phyloP scores from a whole-genome alignment of 2,797 vertebrate species.

The Microcaecilia unicolor region DNA sequence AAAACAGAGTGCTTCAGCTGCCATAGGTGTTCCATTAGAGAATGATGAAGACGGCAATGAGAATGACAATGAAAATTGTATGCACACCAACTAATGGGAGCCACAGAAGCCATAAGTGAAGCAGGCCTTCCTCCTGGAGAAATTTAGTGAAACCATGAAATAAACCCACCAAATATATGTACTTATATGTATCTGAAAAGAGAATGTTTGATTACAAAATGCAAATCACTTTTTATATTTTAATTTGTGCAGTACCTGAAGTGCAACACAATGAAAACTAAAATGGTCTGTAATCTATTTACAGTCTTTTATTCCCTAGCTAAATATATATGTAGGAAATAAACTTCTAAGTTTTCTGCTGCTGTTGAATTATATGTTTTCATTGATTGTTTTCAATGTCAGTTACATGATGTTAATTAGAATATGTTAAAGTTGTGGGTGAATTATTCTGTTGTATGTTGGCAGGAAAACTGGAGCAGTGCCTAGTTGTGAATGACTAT shows the following conservation, averaged over 20 bases:
- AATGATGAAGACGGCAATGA: constrained; percentile 87
- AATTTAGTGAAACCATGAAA: constrained; percentile 38
- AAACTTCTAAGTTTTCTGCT: constrained; percentile 64
- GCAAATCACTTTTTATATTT: constrained; percentile 64
- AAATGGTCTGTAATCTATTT: constrained; percentile 65
- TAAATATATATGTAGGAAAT: constrained; percentile 62
- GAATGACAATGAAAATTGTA: constrained; percentile 79
- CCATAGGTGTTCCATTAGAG: constrained; percentile 63
- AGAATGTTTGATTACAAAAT: constrained; percentile 63
- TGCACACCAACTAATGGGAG: constrained; percentile 86
- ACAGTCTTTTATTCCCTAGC: constrained; percentile 65
- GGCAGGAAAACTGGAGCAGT: constrained; percentile 53
- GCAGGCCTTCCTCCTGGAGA: constrained; percentile 55
- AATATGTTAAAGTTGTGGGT: constrained; percentile 51
- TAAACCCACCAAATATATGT: constrained; percentile 49
- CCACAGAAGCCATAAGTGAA: constrained; percentile 81
- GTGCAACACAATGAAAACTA: constrained; percentile 63
- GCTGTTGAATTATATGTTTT: constrained; percentile 62
- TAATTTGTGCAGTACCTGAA: constrained; percentile 69
- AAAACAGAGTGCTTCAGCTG: constrained; percentile 64
- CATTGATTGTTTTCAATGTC: constrained; percentile 55
- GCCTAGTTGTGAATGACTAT: constrained; percentile 45
- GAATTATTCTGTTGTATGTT: constrained; percentile 47
- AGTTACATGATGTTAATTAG: constrained; percentile 43
- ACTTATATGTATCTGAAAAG: constrained; percentile 51